Evolutionary conservation across 2,113 vertebrate genomes (phyloP).

Genomic region (Regulus satrapa): DNA sequence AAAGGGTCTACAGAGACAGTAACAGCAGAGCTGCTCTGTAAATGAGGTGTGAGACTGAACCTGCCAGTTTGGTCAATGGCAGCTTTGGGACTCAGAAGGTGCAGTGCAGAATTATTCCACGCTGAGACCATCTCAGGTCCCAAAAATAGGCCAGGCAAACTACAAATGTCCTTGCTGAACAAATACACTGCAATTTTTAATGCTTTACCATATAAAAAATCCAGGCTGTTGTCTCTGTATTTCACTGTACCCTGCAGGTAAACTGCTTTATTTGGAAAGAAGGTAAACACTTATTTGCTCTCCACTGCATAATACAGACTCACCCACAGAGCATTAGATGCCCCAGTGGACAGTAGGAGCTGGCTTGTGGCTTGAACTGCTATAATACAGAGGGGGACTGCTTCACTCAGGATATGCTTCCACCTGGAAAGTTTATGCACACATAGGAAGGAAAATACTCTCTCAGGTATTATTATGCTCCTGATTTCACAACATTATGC

Average conservation of each 20-base stretch:
- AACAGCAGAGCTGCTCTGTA: neutral
- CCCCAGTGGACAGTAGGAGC: neutral
- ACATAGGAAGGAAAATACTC: neutral
- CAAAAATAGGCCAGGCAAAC: neutral
- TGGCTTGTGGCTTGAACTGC: neutral
- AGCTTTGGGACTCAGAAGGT: neutral
- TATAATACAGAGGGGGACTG: neutral
- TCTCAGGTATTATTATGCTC: no score
- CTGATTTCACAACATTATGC: neutral
- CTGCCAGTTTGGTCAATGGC: neutral
- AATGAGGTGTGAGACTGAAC: fast-evolving
- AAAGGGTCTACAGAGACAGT: neutral
- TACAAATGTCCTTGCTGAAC: neutral
- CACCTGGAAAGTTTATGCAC: neutral
- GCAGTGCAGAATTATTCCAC: neutral
- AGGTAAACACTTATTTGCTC: neutral
- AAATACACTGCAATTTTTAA: neutral
- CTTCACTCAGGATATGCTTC: neutral
- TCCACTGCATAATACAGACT: neutral
- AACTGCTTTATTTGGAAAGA: neutral
- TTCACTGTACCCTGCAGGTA: neutral
- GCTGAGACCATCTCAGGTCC: neutral
- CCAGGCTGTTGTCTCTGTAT: neutral
- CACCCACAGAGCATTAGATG: neutral
- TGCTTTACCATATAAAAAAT: neutral